Conservation (phyloP, 2,797 vertebrate genomes). For the Erithacus rubecula region DNA sequence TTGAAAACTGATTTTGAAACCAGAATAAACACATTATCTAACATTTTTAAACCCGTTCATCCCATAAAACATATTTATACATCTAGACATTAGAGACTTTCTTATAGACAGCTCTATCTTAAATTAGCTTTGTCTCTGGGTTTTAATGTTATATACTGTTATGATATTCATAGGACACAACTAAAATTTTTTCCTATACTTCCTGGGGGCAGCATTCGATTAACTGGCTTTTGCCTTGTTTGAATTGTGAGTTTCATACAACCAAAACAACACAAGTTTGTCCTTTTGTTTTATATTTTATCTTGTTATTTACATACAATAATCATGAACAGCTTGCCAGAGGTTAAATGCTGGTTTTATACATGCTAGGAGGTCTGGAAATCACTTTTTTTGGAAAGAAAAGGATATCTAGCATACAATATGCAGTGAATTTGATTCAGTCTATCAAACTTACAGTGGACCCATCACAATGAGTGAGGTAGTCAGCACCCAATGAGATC, state of each 20-base stretch:
- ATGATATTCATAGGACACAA: not conserved
- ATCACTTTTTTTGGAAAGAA: not conserved
- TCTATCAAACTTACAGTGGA: not conserved
- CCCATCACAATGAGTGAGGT: not conserved
- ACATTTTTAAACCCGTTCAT: not conserved
- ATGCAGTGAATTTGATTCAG: not conserved
- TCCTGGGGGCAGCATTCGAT: accelerated
- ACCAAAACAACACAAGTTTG: not conserved
- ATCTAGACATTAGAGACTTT: not conserved
- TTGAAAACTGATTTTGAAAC: not conserved
- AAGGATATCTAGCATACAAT: not conserved
- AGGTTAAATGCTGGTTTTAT: not conserved
- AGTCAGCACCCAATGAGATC: not conserved
- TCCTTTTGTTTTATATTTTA: not conserved
- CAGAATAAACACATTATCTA: not conserved
- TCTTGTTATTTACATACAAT: not conserved
- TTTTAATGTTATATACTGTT: not conserved
- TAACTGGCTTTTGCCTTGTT: not conserved
- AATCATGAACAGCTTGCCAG: not conserved
- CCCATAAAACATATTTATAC: not conserved
- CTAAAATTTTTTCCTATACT: not conserved
- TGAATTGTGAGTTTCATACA: not conserved
- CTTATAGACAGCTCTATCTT: not conserved
- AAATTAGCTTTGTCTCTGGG: not conserved
- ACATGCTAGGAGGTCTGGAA: not conserved